Evolutionary conservation across 2,113 vertebrate genomes (phyloP).

Genomic region (Pachycephala philippinensis): DNA sequence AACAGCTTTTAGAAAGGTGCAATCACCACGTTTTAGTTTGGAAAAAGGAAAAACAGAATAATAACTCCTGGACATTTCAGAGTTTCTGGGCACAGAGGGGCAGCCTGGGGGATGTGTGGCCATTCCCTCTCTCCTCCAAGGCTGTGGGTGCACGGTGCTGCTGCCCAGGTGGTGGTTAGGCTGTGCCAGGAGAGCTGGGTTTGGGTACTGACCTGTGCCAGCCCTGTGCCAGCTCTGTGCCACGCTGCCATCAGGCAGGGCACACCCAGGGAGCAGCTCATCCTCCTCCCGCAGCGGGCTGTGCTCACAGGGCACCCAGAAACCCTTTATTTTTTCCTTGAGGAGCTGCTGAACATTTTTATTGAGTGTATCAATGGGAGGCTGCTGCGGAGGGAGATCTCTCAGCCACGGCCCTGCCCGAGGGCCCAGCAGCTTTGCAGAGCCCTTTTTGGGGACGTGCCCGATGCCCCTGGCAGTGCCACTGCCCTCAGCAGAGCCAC

Average conservation of each 20-base stretch:
- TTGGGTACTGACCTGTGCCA: background rate
- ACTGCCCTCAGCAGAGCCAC: background rate
- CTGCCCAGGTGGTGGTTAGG: background rate
- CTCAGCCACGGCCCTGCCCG: background rate
- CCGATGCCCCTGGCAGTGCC: background rate
- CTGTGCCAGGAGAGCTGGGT: background rate
- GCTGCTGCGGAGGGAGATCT: background rate
- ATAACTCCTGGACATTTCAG: background rate
- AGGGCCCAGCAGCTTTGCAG: background rate
- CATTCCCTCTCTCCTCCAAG: background rate
- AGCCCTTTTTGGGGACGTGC: background rate
- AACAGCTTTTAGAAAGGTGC: background rate
- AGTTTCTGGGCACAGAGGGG: background rate
- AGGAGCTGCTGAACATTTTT: background rate
- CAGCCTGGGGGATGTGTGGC: background rate
- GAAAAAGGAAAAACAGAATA: background rate
- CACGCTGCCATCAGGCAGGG: background rate
- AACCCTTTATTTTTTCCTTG: background rate
- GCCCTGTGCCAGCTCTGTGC: background rate
- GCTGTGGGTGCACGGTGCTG: fast-evolving
- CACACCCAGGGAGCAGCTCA: background rate
- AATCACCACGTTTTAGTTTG: background rate
- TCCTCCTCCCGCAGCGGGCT: fast-evolving
- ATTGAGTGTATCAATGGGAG: background rate
- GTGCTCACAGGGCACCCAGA: background rate